phyloP scores from a whole-genome alignment of 2,113 vertebrate genomes.

The Laterallus jamaicensis region DNA sequence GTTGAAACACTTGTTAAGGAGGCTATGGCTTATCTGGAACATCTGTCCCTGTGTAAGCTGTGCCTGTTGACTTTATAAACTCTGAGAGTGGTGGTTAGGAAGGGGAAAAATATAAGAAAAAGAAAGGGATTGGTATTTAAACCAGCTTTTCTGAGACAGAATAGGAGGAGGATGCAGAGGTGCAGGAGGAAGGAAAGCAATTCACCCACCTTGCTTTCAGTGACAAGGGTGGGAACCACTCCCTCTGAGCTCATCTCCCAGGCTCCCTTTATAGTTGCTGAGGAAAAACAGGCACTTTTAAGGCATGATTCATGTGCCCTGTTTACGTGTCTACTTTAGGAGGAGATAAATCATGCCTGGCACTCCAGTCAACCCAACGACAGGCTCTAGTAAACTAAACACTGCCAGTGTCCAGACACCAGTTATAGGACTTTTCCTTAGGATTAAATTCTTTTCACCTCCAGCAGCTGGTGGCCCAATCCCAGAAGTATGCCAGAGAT shows the following conservation, averaged over 20 bases:
- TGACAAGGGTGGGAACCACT: neutral
- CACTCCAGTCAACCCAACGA: neutral
- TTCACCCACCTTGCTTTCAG: neutral
- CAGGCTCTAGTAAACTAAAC: neutral
- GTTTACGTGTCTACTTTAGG: slow-evolving; percentile 25
- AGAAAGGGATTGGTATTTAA: neutral
- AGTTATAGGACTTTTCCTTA: neutral
- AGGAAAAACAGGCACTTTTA: slow-evolving; percentile 52
- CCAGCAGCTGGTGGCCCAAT: neutral
- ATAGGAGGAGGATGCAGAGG: neutral
- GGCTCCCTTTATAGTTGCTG: slow-evolving; percentile 10
- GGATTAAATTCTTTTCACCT: neutral
- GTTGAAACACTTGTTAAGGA: neutral
- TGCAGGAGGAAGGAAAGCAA: neutral
- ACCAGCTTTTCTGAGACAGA: neutral
- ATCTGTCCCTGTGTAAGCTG: neutral
- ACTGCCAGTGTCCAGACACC: neutral
- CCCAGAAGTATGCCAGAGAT: neutral
- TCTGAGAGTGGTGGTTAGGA: accelerated
- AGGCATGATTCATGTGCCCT: slow-evolving; percentile 60
- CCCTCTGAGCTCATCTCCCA: slow-evolving; percentile 50
- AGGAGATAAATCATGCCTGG: slow-evolving; percentile 55
- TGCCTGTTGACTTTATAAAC: neutral
- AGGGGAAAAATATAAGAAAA: neutral
- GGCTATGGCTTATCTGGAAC: neutral